Conservation (phyloP, 2,797 vertebrate species). For the Clarias fuscus region DNA sequence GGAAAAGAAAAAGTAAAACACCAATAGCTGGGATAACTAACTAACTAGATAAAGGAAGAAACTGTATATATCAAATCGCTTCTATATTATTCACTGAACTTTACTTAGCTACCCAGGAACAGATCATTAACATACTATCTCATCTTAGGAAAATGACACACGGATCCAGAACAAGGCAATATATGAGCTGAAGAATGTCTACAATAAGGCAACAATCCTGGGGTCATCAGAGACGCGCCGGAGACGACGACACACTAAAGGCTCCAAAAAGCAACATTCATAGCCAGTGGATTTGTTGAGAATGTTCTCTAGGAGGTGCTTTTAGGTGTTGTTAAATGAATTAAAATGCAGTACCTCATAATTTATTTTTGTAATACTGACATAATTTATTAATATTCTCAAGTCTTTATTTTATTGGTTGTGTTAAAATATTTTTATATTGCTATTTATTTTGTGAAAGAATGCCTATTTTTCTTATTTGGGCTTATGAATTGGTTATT, state of each 20-base stretch:
- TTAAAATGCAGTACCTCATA: slow-evolving; percentile 11
- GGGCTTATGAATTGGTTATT: not conserved
- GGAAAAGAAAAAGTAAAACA: not conserved
- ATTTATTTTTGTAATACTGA: slow-evolving; percentile 23
- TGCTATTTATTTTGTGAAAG: slow-evolving; percentile 34
- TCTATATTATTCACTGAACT: not conserved
- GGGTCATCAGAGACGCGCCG: slow-evolving; percentile 27
- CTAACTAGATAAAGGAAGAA: not conserved
- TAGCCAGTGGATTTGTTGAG: slow-evolving; percentile 14
- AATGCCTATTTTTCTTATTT: not conserved
- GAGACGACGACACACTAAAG: slow-evolving; percentile 49
- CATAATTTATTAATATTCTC: slow-evolving; percentile 49
- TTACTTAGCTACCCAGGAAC: not conserved
- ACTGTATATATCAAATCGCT: not conserved
- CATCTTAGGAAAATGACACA: slow-evolving; percentile 48
- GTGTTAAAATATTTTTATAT: slow-evolving; percentile 27
- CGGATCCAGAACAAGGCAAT: slow-evolving; percentile 53
- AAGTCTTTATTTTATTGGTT: slow-evolving; percentile 27
- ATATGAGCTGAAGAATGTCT: slow-evolving; percentile 48
- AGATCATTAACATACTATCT: not conserved
- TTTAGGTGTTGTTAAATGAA: slow-evolving; percentile 27
- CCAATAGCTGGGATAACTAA: not conserved
- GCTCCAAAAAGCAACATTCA: not conserved
- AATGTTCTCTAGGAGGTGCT: slow-evolving; percentile 10
- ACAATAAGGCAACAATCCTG: slow-evolving; percentile 37